Evolutionary conservation across 1,140 invertebrate species (phyloP), one percentile per base, ranked within the genome.

Genomic region (Sarcophaga bullata): DNA sequence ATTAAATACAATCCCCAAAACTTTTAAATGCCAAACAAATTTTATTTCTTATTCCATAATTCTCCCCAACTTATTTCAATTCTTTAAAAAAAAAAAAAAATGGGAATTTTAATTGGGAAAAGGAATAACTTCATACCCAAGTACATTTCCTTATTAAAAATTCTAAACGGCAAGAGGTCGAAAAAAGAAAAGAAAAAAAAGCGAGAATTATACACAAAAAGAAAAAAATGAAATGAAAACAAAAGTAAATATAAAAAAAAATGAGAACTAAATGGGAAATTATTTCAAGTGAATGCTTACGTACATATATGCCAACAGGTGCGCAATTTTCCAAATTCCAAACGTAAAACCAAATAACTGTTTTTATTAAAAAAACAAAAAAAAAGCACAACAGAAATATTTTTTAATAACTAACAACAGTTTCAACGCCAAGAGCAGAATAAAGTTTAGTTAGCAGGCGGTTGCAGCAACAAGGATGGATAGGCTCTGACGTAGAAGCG

Each of bases 111-210:
- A 50, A 52, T 52, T 52, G 1, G 6, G 1, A 52, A 52, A 52
- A 9, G 50, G 13, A 9, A 68, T n/a, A 68, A 19, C 9, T 68
- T 68, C 62, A 68, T 17, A 19, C 17, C 19, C 62, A 68, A 68
- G 62, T 68, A 8, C 17, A 25, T 68, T 68, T 68, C 62, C 62
- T 68, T 68, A 68, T 68, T 68, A 68, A 68, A 68, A 68, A 68
- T 17, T 68, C 6, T 68, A 68, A 68, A 68, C 15, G 15, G 17
- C 62, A 19, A 17, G n/a, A 19, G 62, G n/a, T n/a, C n/a, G 8
- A 68, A 15, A 68, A 58, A 58, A 15, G 52, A 11, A 58, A 58
- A 15, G 6, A 58, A 58, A 58, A 58, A 37, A 37, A 37, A 37
- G 4, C 25, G 25, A 4, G 4, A 37, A 4, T 37, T 37, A 37